Evolutionary conservation across 2,888 invertebrate genomes (phyloP), one percentile per base, ranked within the genome.

Genomic region (Tinea pellionella): DNA sequence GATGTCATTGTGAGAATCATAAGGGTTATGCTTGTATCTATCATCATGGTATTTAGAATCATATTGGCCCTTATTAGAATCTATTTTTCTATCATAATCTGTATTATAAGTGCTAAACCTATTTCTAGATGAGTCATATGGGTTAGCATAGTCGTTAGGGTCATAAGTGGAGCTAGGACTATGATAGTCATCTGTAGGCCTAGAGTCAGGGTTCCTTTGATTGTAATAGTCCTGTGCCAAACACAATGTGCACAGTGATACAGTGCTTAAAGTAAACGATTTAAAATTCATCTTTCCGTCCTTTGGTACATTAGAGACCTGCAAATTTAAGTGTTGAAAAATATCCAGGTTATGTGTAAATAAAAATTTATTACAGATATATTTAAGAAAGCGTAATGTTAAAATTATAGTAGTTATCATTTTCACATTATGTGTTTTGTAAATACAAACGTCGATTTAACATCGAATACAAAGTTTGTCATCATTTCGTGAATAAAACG

Each of bases 201-300:
- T 13, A 11, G 59, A 76, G 63, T 69, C 77, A n/a, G 73, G 69
- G 59, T 61, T 73, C 72, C 61, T 65, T 74, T 32, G 62, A 56
- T 47, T 62, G 13, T 61, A 70, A 64, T 85, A 83, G 56, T 87
- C 85, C 68, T 86, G 83, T 60, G 78, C 71, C 60, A 62, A 63
- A 64, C 78, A 75, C 68, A 72, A 61, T 61, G 68, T 65, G 24
- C 24, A 24, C 67, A 74, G 59, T 67, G 74, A 67, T 61, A 65
- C 69, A 61, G 65, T 65, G 61, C 67, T 72, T 64, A 63, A 29
- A 53, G 70, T 61, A 19, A 30, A 42, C 24, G 47, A 11, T 69
- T 73, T 69, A 77, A 78, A 77, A 82, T 81, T 85, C 86, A 86
- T 87, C 65, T 63, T 79, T 78, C 77, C 81, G 78, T 80, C 78